Conservation (phyloP, 30 jellyfish, hydroid and myxozoan species). For the Clytia hemisphaerica region DNA sequence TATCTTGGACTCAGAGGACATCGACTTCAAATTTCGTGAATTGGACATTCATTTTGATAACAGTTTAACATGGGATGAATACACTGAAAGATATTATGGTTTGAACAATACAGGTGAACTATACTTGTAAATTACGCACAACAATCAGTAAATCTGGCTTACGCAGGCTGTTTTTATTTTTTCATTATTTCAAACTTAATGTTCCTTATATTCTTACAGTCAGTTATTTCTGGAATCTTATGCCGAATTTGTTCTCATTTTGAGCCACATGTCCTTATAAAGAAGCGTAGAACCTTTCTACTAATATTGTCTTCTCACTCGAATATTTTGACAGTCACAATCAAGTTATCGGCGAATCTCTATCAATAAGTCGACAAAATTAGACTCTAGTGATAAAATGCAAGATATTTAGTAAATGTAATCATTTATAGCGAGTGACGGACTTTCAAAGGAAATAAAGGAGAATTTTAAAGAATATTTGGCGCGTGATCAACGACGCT, state of each 20-base stretch:
- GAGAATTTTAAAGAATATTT: slow-evolving; percentile 37
- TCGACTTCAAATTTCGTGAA: slow-evolving; percentile 62
- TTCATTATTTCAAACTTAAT: not conserved
- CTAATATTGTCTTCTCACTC: no score
- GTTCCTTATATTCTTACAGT: not conserved
- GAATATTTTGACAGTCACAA: no score
- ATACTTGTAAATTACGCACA: no score
- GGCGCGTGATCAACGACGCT: slow-evolving; percentile 60
- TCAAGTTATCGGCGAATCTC: no score
- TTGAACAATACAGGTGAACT: slow-evolving; percentile 47
- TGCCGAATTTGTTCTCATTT: no score
- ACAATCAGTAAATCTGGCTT: not conserved
- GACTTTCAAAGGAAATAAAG: slow-evolving; percentile 51
- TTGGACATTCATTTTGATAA: slow-evolving; percentile 55
- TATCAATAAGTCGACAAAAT: no score
- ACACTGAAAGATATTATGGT: slow-evolving; percentile 45
- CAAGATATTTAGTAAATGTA: no score
- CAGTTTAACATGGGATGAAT: slow-evolving; percentile 79
- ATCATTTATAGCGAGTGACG: slow-evolving; percentile 41
- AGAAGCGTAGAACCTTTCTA: no score
- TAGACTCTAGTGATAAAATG: no score
- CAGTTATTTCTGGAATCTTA: no score
- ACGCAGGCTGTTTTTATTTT: not conserved
- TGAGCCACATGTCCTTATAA: no score
- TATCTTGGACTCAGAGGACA: slow-evolving; percentile 64